Conservation (phyloP, 2,113 vertebrate species). For the Hypocryptadius cinnamomeus region DNA sequence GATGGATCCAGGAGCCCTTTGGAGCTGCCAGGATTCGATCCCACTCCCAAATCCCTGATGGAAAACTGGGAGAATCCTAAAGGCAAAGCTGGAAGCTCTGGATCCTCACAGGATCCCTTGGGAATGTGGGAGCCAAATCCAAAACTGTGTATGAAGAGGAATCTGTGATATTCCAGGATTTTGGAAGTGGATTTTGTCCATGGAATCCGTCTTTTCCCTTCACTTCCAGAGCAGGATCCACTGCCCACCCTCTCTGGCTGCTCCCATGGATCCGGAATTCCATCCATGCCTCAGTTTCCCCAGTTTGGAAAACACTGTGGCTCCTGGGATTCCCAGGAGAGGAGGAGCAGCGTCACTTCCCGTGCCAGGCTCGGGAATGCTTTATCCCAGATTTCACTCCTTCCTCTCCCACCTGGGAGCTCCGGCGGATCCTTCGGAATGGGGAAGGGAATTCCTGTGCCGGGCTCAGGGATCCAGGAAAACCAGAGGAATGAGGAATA, state of each 20-base stretch:
- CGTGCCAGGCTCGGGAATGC: not conserved
- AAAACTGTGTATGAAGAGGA: accelerated
- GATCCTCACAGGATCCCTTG: not conserved
- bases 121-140: not conserved
- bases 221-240: accelerated
- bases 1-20: too few species aligned
- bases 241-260: accelerated
- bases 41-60: too few species aligned
- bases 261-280: not conserved
- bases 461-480: not conserved
- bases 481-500: not conserved
- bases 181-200: not conserved
- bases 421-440: not conserved
- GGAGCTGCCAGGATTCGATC: too few species aligned
- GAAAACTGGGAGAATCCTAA: too few species aligned
- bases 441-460: not conserved
- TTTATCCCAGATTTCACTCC: not conserved
- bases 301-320: accelerated
- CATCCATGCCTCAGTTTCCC: not conserved
- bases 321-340: not conserved
- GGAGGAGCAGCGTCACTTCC: not conserved
- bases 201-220: not conserved
- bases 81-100: too few species aligned
- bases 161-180: not conserved
- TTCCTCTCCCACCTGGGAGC: not conserved